Percentiles rank a stretch among this genome's conserved stretches.
phyloP scores from a whole-genome alignment of 2,113 vertebrate species.

The Ailurus styani region DNA sequence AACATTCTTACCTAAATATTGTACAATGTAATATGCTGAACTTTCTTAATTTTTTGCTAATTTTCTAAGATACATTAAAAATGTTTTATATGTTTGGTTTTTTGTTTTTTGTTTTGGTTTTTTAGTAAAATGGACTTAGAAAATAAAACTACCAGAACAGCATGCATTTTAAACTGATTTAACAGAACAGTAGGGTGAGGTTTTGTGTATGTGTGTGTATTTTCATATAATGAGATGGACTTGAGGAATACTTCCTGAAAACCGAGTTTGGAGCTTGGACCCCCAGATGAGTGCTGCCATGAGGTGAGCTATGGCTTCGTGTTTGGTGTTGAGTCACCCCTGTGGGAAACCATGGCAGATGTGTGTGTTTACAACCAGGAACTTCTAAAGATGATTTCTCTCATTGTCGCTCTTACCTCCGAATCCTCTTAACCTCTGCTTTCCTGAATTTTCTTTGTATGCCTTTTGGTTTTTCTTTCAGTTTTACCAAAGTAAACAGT shows the following conservation, averaged over 20 bases:
- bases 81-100: constrained; percentile 62
- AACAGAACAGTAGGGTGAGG: not conserved
- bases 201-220: not conserved
- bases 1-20: constrained; percentile 32
- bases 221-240: not conserved
- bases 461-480: constrained; percentile 14
- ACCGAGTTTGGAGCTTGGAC: not conserved
- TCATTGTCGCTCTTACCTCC: not conserved
- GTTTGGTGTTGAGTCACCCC: constrained; percentile 20
- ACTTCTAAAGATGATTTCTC: not conserved
- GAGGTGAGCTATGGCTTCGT: not conserved
- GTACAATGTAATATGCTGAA: constrained; percentile 62
- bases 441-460: not conserved
- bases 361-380: not conserved
- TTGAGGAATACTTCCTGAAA: not conserved
- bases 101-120: constrained; percentile 25
- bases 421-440: not conserved
- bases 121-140: constrained; percentile 68
- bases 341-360: constrained; percentile 8
- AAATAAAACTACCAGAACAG: constrained; percentile 33
- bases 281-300: not conserved
- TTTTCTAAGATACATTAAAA: constrained; percentile 70
- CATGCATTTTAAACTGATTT: not conserved
- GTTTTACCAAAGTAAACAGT: constrained; percentile 29
- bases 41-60: constrained; percentile 77